Base-by-base conservation (phyloP, 1,140 invertebrate genomes). In the Saccostrea glomerata region DNA sequence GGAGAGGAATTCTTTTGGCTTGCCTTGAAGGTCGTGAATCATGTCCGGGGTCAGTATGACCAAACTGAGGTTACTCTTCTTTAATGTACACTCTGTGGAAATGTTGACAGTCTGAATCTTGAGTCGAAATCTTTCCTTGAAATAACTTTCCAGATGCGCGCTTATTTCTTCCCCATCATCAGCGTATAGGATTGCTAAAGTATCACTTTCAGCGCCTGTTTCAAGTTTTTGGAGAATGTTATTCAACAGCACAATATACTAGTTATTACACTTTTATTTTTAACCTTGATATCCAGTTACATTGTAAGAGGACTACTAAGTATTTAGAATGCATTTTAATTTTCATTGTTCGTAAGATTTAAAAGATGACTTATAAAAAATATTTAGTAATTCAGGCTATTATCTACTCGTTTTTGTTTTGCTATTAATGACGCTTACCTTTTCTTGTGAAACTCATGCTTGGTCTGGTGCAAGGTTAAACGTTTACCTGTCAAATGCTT, bases 81-180 rank as follows among this genome's bases (percentile, higher is more conserved):
- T 77, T 30, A 77, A 30, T 5, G 70, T 77, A 13, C 70, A 30
- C 2, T 15, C 12, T 15, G 70, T 15, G 30, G 70, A 77, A 36
- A 77, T 63, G 58, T 63, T 63, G 17, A 63, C 58, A 63, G 58
- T 25, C 30, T 30, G 25, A 25, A 77, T 17, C 15, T 36, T 12
- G 25, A 77, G 30, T 12, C 70, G 70, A 63, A 63, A 63, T 77
- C 70, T 36, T 17, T 77, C 70, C 23, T 30, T 36, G 70, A 77
- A 30, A 77, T 77, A 77, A 11, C 4, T 25, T 30, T 77, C 30
- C 13, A 77, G 13, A 36, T 77, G 70, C 13, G 70, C 12, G 70
- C 70, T 30, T 36, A 77, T 77, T 77, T 25, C 70, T 36, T 77
- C 70, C 13, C 25, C 70, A 15, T 77, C 70, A 77, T 77, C 70